Percentiles rank a stretch among this genome's conserved stretches.
phyloP scores from a whole-genome alignment of 2,888 invertebrate species.

The Plebejus melissa region DNA sequence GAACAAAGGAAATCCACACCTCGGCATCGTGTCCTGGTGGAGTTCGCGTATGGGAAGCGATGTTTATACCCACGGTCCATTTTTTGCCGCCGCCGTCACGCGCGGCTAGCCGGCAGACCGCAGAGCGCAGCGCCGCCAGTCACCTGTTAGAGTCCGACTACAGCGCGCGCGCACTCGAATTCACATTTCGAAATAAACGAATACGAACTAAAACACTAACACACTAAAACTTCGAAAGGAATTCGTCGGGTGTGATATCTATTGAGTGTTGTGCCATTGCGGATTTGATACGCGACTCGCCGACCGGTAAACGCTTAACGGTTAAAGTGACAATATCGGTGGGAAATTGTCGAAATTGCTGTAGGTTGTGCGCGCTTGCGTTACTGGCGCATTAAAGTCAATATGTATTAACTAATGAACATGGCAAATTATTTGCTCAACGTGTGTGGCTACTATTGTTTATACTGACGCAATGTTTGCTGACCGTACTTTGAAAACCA shows the following conservation, averaged over 20 bases:
- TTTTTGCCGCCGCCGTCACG: slow-evolving; percentile 51
- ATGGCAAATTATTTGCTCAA: slow-evolving; percentile 33
- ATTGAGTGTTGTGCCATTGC: slow-evolving; percentile 45
- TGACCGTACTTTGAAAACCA: slow-evolving; percentile 24
- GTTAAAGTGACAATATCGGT: slow-evolving; percentile 30
- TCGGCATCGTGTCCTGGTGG: slow-evolving; percentile 24
- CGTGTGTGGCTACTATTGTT: slow-evolving; percentile 35
- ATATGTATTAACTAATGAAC: slow-evolving; percentile 33
- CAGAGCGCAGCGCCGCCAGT: slow-evolving; percentile 49
- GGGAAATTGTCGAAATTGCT: slow-evolving; percentile 32
- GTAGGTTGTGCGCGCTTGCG: slow-evolving; percentile 4
- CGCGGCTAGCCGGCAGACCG: slow-evolving; percentile 46
- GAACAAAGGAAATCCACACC: slow-evolving; percentile 17
- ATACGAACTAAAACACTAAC: slow-evolving; percentile 53
- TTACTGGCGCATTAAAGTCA: slow-evolving; percentile 26
- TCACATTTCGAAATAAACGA: slow-evolving; percentile 51
- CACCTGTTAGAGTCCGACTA: slow-evolving; percentile 68
- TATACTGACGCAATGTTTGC: slow-evolving; percentile 34
- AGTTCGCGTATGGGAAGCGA: slow-evolving; percentile 35
- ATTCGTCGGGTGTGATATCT: slow-evolving; percentile 47
- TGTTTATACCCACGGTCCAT: slow-evolving; percentile 54
- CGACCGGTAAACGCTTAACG: slow-evolving; percentile 52
- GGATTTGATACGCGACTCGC: slow-evolving; percentile 56
- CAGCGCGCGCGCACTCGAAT: slow-evolving; percentile 55
- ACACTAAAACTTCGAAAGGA: slow-evolving; percentile 52